Conservation (phyloP, 2,113 vertebrate species). For the Stegostoma tigrinum region DNA sequence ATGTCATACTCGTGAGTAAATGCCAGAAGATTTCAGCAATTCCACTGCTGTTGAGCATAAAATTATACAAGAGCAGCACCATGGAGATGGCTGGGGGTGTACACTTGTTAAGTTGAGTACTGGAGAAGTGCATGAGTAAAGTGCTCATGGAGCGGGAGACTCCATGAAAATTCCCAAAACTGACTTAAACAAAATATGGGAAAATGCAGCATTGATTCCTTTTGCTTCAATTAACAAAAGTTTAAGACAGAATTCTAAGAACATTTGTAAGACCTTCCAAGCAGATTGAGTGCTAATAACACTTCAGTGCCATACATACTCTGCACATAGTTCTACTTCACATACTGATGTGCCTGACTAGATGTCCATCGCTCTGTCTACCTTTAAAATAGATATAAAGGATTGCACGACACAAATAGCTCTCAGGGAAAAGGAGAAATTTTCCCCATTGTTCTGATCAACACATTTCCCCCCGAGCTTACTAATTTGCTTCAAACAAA, state of each 20-base stretch:
- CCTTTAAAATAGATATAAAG: neutral
- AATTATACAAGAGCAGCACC: no score
- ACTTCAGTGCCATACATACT: neutral
- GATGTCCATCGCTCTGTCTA: neutral
- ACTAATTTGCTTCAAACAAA: neutral
- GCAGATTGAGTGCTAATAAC: neutral
- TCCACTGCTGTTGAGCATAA: no score
- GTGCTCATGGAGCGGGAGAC: no score
- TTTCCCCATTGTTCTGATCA: neutral
- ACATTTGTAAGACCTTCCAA: neutral
- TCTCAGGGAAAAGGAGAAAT: neutral
- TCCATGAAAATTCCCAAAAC: no score
- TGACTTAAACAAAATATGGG: no score
- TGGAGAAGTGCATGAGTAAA: no score
- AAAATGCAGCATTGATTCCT: no score
- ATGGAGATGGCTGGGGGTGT: no score
- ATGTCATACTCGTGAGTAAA: no score
- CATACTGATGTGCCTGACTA: neutral
- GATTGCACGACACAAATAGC: neutral
- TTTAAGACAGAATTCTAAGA: neutral
- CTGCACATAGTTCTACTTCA: neutral
- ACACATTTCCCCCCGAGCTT: neutral
- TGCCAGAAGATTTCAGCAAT: no score
- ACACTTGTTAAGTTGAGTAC: no score
- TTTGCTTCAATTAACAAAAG: neutral